phyloP scores from a whole-genome alignment of 1,140 invertebrate genomes.

The Philotrypesis tridentata region DNA sequence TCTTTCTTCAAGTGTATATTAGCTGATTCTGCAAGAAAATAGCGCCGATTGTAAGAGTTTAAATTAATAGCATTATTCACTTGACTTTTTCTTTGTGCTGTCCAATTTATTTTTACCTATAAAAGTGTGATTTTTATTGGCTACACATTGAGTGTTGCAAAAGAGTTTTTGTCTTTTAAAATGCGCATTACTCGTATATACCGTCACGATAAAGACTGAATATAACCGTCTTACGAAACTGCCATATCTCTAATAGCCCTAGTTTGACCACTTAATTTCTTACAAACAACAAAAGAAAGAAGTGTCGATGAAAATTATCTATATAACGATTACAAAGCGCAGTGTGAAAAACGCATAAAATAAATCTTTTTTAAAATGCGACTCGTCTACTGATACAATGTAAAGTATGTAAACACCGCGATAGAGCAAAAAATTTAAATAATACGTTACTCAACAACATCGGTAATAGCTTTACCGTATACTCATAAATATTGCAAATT shows the following conservation, averaged over 20 bases:
- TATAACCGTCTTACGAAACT: no score
- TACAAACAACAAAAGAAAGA: neutral
- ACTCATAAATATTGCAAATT: neutral
- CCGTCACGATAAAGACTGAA: no score
- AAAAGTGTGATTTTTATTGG: neutral
- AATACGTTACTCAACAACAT: no score
- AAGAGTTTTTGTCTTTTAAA: no score
- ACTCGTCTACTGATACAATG: neutral
- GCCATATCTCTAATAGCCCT: no score
- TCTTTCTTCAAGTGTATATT: constrained; percentile 27
- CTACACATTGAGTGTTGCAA: neutral
- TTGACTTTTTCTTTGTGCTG: neutral
- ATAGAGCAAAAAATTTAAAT: no score
- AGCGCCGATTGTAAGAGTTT: neutral
- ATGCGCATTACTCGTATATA: no score
- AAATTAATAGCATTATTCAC: neutral
- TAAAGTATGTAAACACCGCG: neutral
- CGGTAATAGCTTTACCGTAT: neutral
- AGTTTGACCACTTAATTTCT: no score
- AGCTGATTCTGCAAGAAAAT: neutral
- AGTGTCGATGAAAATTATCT: neutral
- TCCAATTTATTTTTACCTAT: neutral
- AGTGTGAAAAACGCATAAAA: no score
- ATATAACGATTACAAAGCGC: neutral
- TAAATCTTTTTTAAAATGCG: no score